Evolutionary conservation across 1,140 invertebrate genomes (phyloP).

Genomic region (Varroa destructor): DNA sequence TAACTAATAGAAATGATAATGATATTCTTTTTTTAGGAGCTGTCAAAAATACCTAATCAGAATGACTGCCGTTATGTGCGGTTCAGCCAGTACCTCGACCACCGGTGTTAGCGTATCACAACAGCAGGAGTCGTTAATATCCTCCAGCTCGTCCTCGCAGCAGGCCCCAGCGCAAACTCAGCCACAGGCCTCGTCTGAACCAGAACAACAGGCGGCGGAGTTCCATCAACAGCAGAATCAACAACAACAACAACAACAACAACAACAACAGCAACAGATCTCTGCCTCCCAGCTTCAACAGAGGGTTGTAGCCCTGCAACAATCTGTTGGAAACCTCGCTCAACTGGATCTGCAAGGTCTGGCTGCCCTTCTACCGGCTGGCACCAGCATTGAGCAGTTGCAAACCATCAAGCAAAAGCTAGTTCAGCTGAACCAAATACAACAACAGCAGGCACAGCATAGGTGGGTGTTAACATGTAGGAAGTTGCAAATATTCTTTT

Average conservation of each 20-base stretch:
- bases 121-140: no score
- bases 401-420: conserved; percentile 14
- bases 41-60: no score
- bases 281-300: neutral
- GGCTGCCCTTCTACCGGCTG: neutral
- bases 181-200: no score
- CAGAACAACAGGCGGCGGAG: no score
- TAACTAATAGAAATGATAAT: no score
- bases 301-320: neutral
- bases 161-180: no score
- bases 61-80: no score
- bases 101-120: no score
- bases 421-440: conserved; percentile 17
- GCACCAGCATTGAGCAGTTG: conserved; percentile 7
- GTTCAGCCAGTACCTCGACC: no score
- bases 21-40: no score
- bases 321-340: conserved; percentile 3
- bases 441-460: conserved; percentile 5
- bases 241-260: conserved; percentile 13
- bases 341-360: conserved; percentile 2
- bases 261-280: conserved; percentile 8
- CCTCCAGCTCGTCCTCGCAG: no score
- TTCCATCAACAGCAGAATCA: neutral
- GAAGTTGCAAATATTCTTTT: neutral
- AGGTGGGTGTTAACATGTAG: neutral